A percentile compares a stretch with the other conserved stretches of the same genome.
These are phyloP conservation scores for Gorsachius magnificus DNA, from an alignment of 2,797 vertebrate species.

Conservation along the genomic window DNA sequence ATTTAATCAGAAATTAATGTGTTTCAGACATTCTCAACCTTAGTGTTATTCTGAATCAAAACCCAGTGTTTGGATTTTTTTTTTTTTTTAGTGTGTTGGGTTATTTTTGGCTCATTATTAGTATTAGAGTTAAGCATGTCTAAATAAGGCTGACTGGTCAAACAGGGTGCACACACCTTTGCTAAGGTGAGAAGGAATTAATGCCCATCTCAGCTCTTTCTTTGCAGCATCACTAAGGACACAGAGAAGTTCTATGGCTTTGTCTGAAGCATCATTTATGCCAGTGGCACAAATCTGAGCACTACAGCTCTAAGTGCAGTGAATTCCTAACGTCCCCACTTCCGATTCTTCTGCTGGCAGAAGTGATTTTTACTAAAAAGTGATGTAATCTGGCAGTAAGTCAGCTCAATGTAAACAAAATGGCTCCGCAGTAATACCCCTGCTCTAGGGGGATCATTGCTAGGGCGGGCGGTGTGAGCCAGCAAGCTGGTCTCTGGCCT, in stretches of 20 bases:
- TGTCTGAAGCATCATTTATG: neutral
- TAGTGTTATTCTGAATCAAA: neutral
- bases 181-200: neutral
- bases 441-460: neutral
- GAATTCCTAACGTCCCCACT: neutral
- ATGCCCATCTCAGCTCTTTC: neutral
- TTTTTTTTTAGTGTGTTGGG: neutral
- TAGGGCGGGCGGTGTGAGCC: neutral
- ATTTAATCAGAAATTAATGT: neutral
- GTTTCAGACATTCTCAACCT: neutral
- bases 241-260: neutral
- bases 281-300: neutral
- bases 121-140: neutral
- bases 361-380: neutral
- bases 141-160: neutral
- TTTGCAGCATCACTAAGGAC: neutral
- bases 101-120: neutral
- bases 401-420: neutral
- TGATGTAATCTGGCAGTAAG: neutral
- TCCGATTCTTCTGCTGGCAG: neutral
- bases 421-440: neutral
- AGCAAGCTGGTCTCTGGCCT: neutral
- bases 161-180: neutral
- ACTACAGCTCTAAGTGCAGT: neutral
- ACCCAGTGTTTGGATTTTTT: neutral